Base-by-base conservation (phyloP, 1,140 invertebrate species). In the Branchinecta lynchi region DNA sequence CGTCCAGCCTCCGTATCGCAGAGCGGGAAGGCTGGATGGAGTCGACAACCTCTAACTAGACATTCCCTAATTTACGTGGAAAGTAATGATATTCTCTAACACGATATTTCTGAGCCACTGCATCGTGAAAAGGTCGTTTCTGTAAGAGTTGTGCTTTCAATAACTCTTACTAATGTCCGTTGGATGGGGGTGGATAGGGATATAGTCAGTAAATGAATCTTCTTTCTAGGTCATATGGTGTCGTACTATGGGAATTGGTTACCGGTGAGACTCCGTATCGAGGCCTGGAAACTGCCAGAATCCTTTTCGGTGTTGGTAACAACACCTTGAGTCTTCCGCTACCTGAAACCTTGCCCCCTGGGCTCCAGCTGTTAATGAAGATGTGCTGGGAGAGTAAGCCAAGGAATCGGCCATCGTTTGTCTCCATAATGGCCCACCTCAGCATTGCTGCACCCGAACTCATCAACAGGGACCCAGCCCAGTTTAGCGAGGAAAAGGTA, bases 231-330 rank as follows among this genome's bases (percentile, higher is more conserved):
- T 96, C 93, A 0, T 98, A 89, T 77, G 96, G 95, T 32, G 93
- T 99, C 0, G 93, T 98, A 3, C 79, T 98, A 15, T 99, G 96
- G 96, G 96, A 99, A 79, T 80, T 98, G 72, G 79, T 98, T 9
- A 98, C 93, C 7, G 90, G 92, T 75, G 93, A 98, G 81, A 88
- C 93, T 68, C 96, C 96, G 0, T 99, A 98, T 78, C 93, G 93
- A 77, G 93, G 95, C 77, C 87, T 98, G 10, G 94, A 98, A 78
- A 93, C 93, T 6, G 93, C 92, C 17, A 93, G 94, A 65, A 94
- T 99, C 66, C 97, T 98, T 81, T 98, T 91, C 86, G 94, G 95
- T 12, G 95, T 99, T 7, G 96, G 96, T 6, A 94, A 87, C 74
- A 90, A 93, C 78, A 93, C 91, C 68, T 83, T 96, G 2, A 85